Evolutionary conservation across 2,797 vertebrate genomes (phyloP).

Genomic region (Ctenopoma multispine): DNA sequence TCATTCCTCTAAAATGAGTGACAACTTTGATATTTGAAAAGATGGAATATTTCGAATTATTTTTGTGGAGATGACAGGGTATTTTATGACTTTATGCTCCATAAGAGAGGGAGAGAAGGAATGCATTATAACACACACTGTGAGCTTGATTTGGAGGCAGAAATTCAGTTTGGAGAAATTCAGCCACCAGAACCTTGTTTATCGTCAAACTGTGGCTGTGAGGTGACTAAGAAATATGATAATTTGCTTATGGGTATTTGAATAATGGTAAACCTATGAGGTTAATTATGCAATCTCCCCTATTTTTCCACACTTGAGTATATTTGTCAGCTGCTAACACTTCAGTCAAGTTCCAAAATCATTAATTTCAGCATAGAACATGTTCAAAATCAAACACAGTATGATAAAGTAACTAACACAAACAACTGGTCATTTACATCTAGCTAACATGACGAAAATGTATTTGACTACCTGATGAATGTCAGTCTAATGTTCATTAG

Average conservation of each 20-base stretch:
- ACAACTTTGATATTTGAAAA: slow-evolving; percentile 23
- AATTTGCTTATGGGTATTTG: not conserved
- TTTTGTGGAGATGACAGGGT: not conserved
- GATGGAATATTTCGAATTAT: slow-evolving; percentile 23
- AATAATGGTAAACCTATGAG: not conserved
- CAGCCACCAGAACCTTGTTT: not conserved
- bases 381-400: no score
- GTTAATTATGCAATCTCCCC: not conserved
- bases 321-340: no score
- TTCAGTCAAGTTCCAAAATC: no score
- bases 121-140: not conserved
- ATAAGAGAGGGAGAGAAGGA: slow-evolving; percentile 3
- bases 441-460: no score
- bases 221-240: not conserved
- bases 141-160: not conserved
- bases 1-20: slow-evolving; percentile 3
- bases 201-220: not conserved
- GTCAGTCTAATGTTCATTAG: no score
- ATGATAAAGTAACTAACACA: no score
- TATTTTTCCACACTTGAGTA: no score
- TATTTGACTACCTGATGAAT: no score
- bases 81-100: slow-evolving; percentile 5
- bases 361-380: no score
- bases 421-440: no score
- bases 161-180: not conserved